Evolutionary conservation across 2,113 vertebrate species (phyloP).

Genomic region (Pelusios castaneus): DNA sequence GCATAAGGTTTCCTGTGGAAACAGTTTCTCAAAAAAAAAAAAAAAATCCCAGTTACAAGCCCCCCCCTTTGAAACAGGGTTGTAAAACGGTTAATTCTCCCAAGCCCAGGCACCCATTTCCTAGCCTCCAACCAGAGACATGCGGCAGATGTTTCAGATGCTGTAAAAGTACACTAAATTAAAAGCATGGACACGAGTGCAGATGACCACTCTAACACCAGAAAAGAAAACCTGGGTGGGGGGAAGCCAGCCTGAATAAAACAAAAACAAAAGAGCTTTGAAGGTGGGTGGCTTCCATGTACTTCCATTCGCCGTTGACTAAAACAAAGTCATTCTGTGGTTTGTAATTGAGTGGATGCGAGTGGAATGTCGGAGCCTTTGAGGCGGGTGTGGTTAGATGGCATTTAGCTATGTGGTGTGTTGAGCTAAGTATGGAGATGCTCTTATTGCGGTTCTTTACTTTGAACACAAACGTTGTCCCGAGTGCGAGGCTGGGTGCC

Average conservation of each 20-base stretch:
- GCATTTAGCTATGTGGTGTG: constrained; percentile 72
- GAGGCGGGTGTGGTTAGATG: constrained; percentile 75
- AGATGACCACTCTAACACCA: background rate
- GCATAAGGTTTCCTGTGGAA: background rate
- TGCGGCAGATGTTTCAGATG: background rate
- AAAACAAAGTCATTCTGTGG: constrained; percentile 74
- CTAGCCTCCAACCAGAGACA: background rate
- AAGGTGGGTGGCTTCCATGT: constrained; percentile 72
- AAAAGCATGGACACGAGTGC: rapidly evolving
- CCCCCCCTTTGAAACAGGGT: background rate
- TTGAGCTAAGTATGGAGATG: constrained; percentile 65
- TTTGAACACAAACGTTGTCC: background rate
- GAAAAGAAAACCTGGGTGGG: background rate
- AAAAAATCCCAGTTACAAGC: background rate
- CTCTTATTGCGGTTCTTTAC: constrained; percentile 20
- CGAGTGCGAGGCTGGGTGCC: constrained; percentile 19
- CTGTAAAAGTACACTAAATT: background rate
- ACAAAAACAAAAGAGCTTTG: constrained; percentile 64
- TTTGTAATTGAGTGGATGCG: constrained; percentile 77
- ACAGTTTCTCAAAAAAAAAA: background rate
- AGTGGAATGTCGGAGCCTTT: constrained; percentile 69
- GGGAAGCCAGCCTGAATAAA: background rate
- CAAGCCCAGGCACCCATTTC: background rate
- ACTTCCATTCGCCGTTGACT: constrained; percentile 69
- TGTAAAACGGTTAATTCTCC: background rate